These are phyloP conservation scores for Varanus salvator DNA, from an alignment of 2,113 vertebrate species.

Conservation along the genomic window DNA sequence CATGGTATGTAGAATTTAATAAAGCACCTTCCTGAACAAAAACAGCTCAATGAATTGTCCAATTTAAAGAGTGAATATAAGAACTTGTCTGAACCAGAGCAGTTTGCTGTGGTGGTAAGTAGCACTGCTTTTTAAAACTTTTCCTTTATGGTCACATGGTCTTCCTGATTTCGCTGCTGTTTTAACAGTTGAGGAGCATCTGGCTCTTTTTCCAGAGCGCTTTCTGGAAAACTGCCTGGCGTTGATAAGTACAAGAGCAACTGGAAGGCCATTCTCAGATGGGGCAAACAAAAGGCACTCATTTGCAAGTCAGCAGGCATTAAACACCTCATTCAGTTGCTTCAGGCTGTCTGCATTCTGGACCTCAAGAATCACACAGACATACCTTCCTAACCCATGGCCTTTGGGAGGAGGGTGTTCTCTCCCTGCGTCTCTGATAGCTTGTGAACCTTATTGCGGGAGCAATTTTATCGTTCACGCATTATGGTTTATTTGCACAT, in stretches of 20 bases:
- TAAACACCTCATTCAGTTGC: too few species aligned
- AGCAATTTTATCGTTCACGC: background rate
- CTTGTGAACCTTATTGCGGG: too few species aligned
- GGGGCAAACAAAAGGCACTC: too few species aligned
- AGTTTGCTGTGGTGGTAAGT: conserved; percentile 97
- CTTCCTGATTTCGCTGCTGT: background rate
- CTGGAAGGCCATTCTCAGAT: too few species aligned
- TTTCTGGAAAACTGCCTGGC: too few species aligned
- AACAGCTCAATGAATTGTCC: conserved; percentile 87
- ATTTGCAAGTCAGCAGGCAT: too few species aligned
- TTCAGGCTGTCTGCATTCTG: too few species aligned
- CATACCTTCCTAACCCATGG: too few species aligned
- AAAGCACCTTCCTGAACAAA: conserved; percentile 93
- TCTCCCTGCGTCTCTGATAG: too few species aligned
- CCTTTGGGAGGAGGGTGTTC: too few species aligned
- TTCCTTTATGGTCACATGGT: background rate
- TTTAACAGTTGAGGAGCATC: background rate
- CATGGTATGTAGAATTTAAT: conserved; percentile 79
- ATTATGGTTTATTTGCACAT: background rate
- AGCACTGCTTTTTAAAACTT: background rate
- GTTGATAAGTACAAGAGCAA: too few species aligned
- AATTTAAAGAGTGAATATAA: conserved; percentile 87
- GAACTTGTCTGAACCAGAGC: conserved; percentile 92
- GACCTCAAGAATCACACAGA: too few species aligned
- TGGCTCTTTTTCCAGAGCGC: background rate